Percentiles rank a stretch among this genome's conserved stretches.
Conservation (phyloP, 2,113 vertebrate species). For the Rhea americana region DNA sequence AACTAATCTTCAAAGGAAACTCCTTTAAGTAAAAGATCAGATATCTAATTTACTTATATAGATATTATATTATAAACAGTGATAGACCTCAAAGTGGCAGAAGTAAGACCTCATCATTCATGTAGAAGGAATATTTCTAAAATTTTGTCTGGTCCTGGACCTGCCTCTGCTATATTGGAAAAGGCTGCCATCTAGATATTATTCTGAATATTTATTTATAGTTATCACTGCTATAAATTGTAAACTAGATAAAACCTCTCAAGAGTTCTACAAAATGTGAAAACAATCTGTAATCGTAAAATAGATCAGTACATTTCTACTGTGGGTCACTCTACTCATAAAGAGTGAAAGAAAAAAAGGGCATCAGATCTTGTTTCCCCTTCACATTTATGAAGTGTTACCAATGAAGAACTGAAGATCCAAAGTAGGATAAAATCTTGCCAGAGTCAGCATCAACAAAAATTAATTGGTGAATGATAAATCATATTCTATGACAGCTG, state of each 20-base stretch:
- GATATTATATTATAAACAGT: neutral
- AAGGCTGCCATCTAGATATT: neutral
- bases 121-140: neutral
- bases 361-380: neutral
- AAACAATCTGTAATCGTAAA: neutral
- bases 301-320: neutral
- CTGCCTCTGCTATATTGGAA: neutral
- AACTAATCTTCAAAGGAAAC: neutral
- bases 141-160: neutral
- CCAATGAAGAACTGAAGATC: neutral
- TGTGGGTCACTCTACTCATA: neutral
- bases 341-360: neutral
- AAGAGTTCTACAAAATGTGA: neutral
- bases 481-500: neutral
- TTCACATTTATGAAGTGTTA: neutral
- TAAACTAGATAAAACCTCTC: neutral
- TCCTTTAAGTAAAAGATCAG: neutral
- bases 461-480: neutral
- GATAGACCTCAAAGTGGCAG: neutral
- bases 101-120: neutral
- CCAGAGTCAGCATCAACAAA: neutral
- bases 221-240: neutral
- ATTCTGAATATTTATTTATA: neutral
- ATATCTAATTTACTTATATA: neutral
- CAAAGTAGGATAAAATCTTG: neutral